A percentile compares a stretch with the other conserved stretches of the same genome.
phyloP scores from a whole-genome alignment of 2,888 invertebrate species.

The Phytoseiulus persimilis region DNA sequence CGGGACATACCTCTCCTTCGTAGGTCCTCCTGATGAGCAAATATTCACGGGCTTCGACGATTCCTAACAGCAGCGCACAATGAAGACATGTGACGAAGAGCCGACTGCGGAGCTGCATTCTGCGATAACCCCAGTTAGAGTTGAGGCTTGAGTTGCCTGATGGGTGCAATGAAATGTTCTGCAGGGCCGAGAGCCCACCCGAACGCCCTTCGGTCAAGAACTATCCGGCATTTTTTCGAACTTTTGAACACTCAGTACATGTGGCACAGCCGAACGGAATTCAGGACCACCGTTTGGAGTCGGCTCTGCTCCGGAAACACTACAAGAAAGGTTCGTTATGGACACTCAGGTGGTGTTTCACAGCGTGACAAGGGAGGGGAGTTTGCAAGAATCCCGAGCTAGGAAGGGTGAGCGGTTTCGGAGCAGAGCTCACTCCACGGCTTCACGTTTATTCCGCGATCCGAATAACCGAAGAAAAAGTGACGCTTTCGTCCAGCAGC shows the following conservation, averaged over 20 bases:
- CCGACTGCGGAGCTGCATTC: neutral
- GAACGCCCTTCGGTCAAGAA: neutral
- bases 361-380: neutral
- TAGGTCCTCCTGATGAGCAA: slow-evolving; percentile 11
- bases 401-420: neutral
- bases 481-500: neutral
- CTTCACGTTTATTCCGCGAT: neutral
- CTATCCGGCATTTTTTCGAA: neutral
- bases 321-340: neutral
- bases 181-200: too few relatives aligned
- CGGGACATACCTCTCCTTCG: slow-evolving; percentile 22
- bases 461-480: neutral
- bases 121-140: neutral
- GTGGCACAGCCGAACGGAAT: neutral
- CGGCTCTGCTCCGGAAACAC: neutral
- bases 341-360: neutral
- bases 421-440: neutral
- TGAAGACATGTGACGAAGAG: neutral
- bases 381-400: neutral
- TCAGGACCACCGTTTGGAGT: neutral
- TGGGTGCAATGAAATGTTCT: neutral
- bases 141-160: neutral
- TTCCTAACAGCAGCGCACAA: neutral
- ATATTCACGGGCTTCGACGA: slow-evolving; percentile 11
- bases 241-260: neutral